Base-by-base conservation (phyloP, 1,140 invertebrate genomes). In the Leucophenga varia region DNA sequence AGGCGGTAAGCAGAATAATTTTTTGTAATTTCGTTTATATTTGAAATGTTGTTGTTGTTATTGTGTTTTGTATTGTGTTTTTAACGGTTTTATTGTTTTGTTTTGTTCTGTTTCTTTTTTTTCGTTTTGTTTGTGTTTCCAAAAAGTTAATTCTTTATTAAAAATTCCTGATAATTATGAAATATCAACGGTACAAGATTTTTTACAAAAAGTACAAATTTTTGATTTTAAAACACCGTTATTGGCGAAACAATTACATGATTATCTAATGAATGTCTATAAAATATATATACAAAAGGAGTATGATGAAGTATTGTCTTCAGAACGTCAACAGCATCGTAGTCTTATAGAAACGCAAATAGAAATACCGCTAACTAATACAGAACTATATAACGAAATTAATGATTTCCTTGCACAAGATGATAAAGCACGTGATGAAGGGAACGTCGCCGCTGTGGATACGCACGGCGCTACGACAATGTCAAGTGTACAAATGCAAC, bases 251-350 rank as follows among this genome's bases (percentile, higher is more conserved):
- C n/a, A 43, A 18, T 18, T 52, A 3, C 49, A 54, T 1, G 42
- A 49, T 17, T 63, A 59, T 49, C 39, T 68, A 12, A 4, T 51
- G 1, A 28, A 10, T 14, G 56, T 53, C 0, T 68, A 54, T n/a
- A 21, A 9, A 4, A 10, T 42, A 2, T 30, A 64, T 25, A 49
- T 65, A 10, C 22, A 25, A 25, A 25, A 25, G 22, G 22, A 25
- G 10, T 6, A 6, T 5, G 5, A 25, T 6, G 22, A 5, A 10
- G 22, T 25, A 25, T 5, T 25, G 22, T 5, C 22, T 25, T 5
- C 22, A 10, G 22, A n/a, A n/a, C 22, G 22, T 25, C 22, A 10
- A 25, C 0, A 32, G 9, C n/a, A 19, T 16, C 0, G 48, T 45
- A 47, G 4, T 4, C 2, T 6, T 21, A 2, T 12, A 31, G 1